Evolutionary conservation across 2,888 invertebrate species (phyloP), one percentile per base, ranked within the genome.

Genomic region (Villa cingulata): DNA sequence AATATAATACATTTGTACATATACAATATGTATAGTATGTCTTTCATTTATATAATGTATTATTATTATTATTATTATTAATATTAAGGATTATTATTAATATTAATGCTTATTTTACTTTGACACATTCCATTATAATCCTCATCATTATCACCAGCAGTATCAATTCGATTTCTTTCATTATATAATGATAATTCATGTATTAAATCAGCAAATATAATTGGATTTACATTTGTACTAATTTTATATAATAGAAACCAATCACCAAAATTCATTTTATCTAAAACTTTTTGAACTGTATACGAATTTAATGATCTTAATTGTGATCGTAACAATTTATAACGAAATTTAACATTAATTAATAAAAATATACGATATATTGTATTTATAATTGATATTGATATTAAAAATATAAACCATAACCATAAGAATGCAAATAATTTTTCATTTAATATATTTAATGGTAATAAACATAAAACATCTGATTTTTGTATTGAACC

Each of bases 381-480:
- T 6, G 88, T 63, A 42, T 81, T 77, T 6, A 81, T 53, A 6
- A 74, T 70, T 1, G 83, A 77, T 17, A 82, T 56, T 5, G 77
- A 59, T 2, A 80, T 70, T 44, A 88, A 71, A 40, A 80, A 62
- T 20, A 81, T 70, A 15, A 86, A 72, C 82, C 87, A 86, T 61
- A 81, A 76, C 82, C 83, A 85, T 1, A 85, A 65, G 43, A 85
- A 75, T 2, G 81, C 72, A 58, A 83, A 85, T 54, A 86, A 76
- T 62, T 86, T 87, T 60, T 86, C 86, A 59, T 87, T 86, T 39
- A 87, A 75, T 54, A 84, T 79, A 59, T 87, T 87, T 10, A 86
- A 59, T 0, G 86, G 81, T 15, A 87, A 68, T n/a, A 86, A 73
- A 56, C 87, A 87, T 0, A 86, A 70, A 27, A 56, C 86, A 61